phyloP scores from a whole-genome alignment of 2,113 vertebrate genomes.

The Pelecanus crispus region DNA sequence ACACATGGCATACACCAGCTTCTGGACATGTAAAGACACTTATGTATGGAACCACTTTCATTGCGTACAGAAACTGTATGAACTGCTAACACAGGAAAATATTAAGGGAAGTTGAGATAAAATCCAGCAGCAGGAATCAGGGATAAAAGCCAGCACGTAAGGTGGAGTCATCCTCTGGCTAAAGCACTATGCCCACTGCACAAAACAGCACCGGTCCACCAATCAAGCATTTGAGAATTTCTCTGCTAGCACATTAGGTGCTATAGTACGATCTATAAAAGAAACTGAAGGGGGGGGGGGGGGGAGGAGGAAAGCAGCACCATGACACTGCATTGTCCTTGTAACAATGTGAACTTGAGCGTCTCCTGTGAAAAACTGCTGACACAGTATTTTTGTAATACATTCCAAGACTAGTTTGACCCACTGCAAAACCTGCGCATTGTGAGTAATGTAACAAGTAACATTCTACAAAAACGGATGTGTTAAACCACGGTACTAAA shows the following conservation, averaged over 20 bases:
- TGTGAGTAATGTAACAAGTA: not conserved
- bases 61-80: not conserved
- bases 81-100: not conserved
- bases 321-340: slow-evolving; percentile 24
- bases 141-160: rapidly evolving
- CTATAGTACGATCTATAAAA: not conserved
- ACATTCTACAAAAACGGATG: rapidly evolving
- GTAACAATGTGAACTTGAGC: not conserved
- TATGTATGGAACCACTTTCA: not conserved
- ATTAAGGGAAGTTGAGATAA: not conserved
- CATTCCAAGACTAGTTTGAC: not conserved
- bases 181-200: not conserved
- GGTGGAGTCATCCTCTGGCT: not conserved
- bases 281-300: rapidly evolving
- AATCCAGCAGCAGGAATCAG: not conserved
- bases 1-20: too few species aligned
- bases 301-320: not conserved
- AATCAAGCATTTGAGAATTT: not conserved
- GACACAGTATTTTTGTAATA: not conserved
- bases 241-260: not conserved
- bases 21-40: not conserved
- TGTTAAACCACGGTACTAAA: not conserved
- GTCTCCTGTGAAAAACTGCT: not conserved
- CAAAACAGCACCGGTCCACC: not conserved
- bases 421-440: rapidly evolving